These are phyloP conservation scores for Pseudanteris insignis DNA, from an alignment of 2,888 invertebrate species.

Conservation along the genomic window DNA sequence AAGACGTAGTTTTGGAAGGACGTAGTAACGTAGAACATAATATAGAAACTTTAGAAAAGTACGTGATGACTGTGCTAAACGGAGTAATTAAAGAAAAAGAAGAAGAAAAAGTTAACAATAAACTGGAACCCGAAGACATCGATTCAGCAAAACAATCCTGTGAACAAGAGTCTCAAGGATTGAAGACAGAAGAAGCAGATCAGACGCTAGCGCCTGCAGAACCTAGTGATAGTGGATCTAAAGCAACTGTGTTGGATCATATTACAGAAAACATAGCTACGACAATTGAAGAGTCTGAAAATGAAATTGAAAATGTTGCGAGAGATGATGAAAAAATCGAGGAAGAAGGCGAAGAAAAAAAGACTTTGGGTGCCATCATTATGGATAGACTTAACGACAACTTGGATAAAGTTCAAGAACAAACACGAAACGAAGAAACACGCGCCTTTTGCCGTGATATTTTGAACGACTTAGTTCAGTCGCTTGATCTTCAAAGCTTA, in stretches of 20 bases:
- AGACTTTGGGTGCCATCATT: constrained; percentile 52
- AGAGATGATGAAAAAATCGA: constrained; percentile 23
- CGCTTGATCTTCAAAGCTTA: too few species aligned
- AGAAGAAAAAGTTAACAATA: constrained; percentile 31
- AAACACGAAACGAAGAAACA: too few species aligned
- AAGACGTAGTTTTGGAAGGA: constrained; percentile 3
- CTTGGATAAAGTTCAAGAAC: constrained; percentile 1
- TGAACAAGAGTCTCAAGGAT: neutral
- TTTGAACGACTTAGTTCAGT: constrained; percentile 53
- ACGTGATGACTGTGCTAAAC: constrained; percentile 64
- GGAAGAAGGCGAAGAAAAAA: constrained; percentile 29
- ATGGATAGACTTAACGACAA: constrained; percentile 54
- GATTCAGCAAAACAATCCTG: neutral
- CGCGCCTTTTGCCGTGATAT: constrained; percentile 56
- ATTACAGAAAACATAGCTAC: too few species aligned
- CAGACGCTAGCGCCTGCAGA: constrained; percentile 50
- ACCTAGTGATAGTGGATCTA: constrained; percentile 54
- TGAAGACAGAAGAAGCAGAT: constrained; percentile 14
- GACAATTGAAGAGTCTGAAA: constrained; percentile 41
- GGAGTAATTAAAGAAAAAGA: constrained; percentile 62
- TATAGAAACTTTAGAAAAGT: constrained; percentile 60
- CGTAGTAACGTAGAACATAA: constrained; percentile 55
- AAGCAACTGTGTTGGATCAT: constrained; percentile 49
- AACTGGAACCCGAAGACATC: constrained; percentile 15
- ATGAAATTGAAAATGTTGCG: constrained; percentile 25